Base-by-base conservation (phyloP, 2,113 vertebrate species). In the Laticauda colubrina region DNA sequence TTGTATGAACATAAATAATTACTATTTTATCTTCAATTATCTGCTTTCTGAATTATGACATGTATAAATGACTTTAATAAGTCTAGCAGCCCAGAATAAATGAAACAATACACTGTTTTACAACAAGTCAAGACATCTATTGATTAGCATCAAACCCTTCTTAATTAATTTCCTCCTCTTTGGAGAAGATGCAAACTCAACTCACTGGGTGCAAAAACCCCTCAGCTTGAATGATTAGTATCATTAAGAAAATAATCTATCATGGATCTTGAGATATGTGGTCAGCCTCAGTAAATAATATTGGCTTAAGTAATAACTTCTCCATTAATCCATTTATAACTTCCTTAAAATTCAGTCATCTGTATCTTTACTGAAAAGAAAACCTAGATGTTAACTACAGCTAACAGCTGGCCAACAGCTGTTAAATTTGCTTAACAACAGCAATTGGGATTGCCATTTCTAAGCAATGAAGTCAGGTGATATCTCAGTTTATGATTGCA, bases 11-110 rank as follows among this genome's bases (percentile, higher is more conserved):
- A 92, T 93, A 96, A 96, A 88, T 94, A 92, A 95, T 97, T 94
- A 94, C 95, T 95, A 93, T 91, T 93, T 89, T 88, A 34, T 55
- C 96, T 95, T 95, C 95, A 96, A 96, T 96, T 96, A 96, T 95
- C 91, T 90, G 89, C 95, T 92, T 96, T 95, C 93, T 97, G 94
- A 94, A 96, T 93, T 93, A 94, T 61, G 93, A 92, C 93, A 93
- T 90, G 29, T 90, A 95, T 95, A 94, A 96, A 96, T 96, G 92
- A 96, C 94, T 93, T 95, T 95, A 94, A 95, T 29, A 56, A 59
- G n/a, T 91, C 4, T 87, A 90, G 91, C 94, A 93, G 94, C 87
- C 91, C 94, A 88, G 92, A 94, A 94, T 92, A 93, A 91, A 89
- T 55, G 59, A 91, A 91, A 55, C 26, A 93, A 94, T 95, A 93